Evolutionary conservation across 2,113 vertebrate species (phyloP).

Genomic region (Caloenas nicobarica): DNA sequence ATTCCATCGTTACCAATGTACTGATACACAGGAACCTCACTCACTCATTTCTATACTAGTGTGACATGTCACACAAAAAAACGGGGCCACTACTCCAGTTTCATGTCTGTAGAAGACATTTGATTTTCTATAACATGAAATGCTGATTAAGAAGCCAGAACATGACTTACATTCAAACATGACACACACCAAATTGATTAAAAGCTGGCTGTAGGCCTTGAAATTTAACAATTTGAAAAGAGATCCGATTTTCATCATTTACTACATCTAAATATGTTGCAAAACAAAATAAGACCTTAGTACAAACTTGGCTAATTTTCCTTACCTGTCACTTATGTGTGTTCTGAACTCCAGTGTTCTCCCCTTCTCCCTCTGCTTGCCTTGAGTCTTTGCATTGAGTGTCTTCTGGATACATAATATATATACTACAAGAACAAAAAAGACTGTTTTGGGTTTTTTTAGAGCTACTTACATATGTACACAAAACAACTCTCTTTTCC

Average conservation of each 20-base stretch:
- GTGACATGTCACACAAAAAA: background rate
- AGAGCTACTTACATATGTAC: background rate
- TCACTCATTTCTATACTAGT: background rate
- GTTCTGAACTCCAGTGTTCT: background rate
- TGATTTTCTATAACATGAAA: background rate
- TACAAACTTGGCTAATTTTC: background rate
- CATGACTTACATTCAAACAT: background rate
- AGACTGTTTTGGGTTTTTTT: fast-evolving
- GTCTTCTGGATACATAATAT: background rate
- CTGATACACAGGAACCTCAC: background rate
- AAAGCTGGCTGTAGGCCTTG: background rate
- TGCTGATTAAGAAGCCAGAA: background rate
- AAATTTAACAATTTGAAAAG: background rate
- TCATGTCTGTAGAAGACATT: background rate
- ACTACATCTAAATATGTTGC: too few relatives aligned
- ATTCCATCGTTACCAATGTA: too few relatives aligned
- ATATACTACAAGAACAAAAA: background rate
- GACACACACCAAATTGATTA: background rate
- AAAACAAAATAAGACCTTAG: background rate
- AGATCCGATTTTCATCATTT: background rate
- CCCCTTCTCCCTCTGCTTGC: background rate
- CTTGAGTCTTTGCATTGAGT: background rate
- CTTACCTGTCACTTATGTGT: background rate
- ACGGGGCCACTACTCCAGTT: background rate
- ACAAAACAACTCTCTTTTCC: background rate